Conservation (phyloP, 2,797 vertebrate genomes). For the Pangasius macronema region DNA sequence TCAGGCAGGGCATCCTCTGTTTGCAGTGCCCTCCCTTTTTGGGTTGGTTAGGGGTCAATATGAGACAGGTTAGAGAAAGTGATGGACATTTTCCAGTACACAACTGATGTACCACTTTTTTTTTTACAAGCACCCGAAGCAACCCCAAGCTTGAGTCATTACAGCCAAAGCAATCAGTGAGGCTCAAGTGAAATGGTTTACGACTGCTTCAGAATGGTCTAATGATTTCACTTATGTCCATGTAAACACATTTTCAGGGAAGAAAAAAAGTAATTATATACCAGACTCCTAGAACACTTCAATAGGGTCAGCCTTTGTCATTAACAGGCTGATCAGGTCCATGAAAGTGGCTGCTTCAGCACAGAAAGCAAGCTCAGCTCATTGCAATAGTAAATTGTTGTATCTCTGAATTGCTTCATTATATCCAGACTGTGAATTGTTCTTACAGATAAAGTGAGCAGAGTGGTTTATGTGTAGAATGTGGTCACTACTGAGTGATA, state of each 20-base stretch:
- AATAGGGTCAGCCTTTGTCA: conserved; percentile 37
- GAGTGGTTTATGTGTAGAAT: conserved; percentile 34
- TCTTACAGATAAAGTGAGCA: conserved; percentile 36
- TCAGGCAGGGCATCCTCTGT: conserved; percentile 19
- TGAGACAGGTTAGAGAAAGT: background rate
- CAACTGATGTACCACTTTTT: background rate
- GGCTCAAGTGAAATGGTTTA: conserved; percentile 22
- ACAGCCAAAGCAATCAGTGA: conserved; percentile 18
- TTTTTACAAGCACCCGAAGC: conserved; percentile 21
- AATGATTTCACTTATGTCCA: conserved; percentile 38
- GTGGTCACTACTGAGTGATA: conserved; percentile 24
- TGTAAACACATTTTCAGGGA: conserved; percentile 42
- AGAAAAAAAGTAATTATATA: conserved; percentile 41
- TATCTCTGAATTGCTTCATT: conserved; percentile 36
- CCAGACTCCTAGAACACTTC: conserved; percentile 21
- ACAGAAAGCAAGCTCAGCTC: conserved; percentile 41
- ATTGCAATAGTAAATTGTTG: conserved; percentile 21
- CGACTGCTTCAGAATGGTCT: conserved; percentile 11
- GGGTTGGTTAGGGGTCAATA: conserved; percentile 27
- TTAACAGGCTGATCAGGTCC: conserved; percentile 41
- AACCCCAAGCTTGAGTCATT: conserved; percentile 15
- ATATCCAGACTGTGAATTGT: conserved; percentile 34
- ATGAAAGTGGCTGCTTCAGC: conserved; percentile 39
- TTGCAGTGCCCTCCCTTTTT: background rate
- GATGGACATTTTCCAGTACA: background rate